phyloP scores from a whole-genome alignment of 2,797 vertebrate genomes.

The Orientallactaga sibirica region DNA sequence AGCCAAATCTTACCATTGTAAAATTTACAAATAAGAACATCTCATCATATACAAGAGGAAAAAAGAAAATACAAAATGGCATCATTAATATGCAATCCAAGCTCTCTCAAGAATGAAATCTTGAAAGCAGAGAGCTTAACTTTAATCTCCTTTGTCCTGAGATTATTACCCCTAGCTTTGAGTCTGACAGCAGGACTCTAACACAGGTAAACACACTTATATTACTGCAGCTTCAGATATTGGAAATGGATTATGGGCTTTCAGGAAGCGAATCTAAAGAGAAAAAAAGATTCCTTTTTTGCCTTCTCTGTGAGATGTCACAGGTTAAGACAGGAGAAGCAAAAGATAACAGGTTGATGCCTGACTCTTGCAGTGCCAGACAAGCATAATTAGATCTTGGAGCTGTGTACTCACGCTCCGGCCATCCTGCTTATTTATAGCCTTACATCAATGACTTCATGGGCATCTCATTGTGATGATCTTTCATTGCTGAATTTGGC shows the following conservation, averaged over 20 bases:
- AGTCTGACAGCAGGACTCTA: background rate
- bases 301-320: background rate
- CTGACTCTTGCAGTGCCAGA: background rate
- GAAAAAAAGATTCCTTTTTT: background rate
- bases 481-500: background rate
- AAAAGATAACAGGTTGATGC: background rate
- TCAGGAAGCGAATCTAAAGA: background rate
- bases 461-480: background rate
- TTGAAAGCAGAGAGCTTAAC: slow-evolving; percentile 24
- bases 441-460: background rate
- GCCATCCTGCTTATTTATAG: background rate
- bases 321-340: background rate
- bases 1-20: background rate
- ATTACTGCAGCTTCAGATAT: background rate
- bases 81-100: background rate
- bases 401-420: background rate
- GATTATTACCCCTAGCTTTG: background rate
- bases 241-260: background rate
- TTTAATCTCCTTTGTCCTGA: slow-evolving; percentile 21
- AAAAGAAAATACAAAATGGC: background rate
- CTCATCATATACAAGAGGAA: background rate
- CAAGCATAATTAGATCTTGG: background rate
- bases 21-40: background rate
- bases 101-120: background rate
- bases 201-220: slow-evolving; percentile 2